Base-by-base conservation (phyloP, 2,888 invertebrate genomes). In the Agonopterix alstromeriana region DNA sequence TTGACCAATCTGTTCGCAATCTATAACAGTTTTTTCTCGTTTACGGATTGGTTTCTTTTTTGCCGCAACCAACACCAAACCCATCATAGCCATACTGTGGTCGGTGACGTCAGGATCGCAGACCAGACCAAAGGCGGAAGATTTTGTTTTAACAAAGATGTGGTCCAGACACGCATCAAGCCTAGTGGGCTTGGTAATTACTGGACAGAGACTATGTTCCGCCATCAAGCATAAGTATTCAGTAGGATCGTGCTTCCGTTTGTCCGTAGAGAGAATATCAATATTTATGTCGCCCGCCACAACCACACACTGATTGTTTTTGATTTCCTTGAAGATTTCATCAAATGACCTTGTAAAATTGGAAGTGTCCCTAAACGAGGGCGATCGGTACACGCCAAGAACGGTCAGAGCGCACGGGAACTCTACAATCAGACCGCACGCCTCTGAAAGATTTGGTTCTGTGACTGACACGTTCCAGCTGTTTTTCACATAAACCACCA, bases 381-480 rank as follows among this genome's bases (percentile, higher is more conserved):
- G 50, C 1, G 47, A 44, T 9, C 47, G 46, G n/a, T 50, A 50
- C 2, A 50, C 4, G 9, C 44, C 43, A 3, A 50, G 3, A 1
- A 44, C 36, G 5, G 47, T 36, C 3, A 40, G 7, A 3, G 8
- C 2, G 1, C 47, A 35, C 0, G 43, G 14, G 1, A 49, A 43
- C 10, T 46, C 41, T 3, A 49, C 3, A 1, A 43, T 4, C 8
- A 49, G 12, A 40, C 46, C 12, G 14, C 41, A 40, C 2, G 49
- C 42, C 40, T 49, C 43, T 2, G 2, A 2, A 10, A 49, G 9
- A 2, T 2, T 10, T 2, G 43, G 38, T 35, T 46, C 46, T 9
- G 36, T 1, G 3, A 40, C 27, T 9, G 11, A 2, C 1, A 7
- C 27, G 10, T 36, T 46, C 35, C 27, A 46, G 1, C 10, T 1